phyloP scores from a whole-genome alignment of 2,888 invertebrate genomes.

The Aspidiotus rigidus region DNA sequence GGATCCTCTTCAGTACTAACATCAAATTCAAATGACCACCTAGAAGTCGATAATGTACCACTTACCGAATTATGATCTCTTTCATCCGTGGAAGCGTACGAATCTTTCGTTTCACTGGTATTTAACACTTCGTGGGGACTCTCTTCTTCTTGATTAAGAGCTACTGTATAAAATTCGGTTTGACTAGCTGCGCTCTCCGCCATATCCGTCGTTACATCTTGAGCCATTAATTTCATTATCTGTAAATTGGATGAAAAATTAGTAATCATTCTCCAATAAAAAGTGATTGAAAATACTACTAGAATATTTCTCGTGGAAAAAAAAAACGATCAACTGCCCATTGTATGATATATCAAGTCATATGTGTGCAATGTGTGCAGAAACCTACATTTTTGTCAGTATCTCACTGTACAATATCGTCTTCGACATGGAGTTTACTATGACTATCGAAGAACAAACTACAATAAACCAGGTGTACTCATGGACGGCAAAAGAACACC shows the following conservation, averaged over 20 bases:
- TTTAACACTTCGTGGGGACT: conserved; percentile 27
- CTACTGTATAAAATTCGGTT: conserved; percentile 31
- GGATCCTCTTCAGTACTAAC: too few species aligned
- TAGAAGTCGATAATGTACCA: not conserved
- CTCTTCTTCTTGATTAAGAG: conserved; percentile 28
- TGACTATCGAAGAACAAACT: too few species aligned
- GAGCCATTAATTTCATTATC: conserved; percentile 29
- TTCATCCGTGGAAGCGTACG: conserved; percentile 14
- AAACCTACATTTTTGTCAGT: not conserved
- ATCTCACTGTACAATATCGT: too few species aligned
- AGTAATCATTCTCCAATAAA: not conserved
- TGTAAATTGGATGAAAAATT: conserved; percentile 8
- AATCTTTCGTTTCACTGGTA: conserved; percentile 32
- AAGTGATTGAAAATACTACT: not conserved
- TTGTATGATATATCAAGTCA: too few species aligned
- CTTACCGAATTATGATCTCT: conserved; percentile 28
- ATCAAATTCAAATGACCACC: too few species aligned
- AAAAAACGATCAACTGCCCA: too few species aligned
- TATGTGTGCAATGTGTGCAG: too few species aligned
- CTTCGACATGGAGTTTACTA: too few species aligned
- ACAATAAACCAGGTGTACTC: too few species aligned
- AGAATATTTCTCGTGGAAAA: too few species aligned
- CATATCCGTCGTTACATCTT: conserved; percentile 31
- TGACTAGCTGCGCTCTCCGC: conserved; percentile 31
- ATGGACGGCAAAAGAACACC: too few species aligned